Evolutionary conservation across 2,797 vertebrate species (phyloP).

Genomic region (Florisuga fusca): DNA sequence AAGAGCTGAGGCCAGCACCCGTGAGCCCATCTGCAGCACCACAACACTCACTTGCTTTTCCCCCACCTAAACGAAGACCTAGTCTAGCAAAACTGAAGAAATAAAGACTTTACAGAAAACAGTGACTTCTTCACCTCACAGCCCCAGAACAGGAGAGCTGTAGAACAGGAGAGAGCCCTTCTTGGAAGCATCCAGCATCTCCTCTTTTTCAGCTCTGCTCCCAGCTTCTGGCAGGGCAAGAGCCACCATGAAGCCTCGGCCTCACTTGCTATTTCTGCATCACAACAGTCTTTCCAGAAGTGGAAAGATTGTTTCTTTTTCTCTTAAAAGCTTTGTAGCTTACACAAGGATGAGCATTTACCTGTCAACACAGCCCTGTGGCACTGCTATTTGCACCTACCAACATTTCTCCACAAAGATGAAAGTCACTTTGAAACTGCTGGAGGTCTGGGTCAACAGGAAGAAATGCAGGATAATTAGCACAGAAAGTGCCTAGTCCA

Average conservation of each 20-base stretch:
- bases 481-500: neutral
- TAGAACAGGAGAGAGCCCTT: neutral
- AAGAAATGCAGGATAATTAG: neutral
- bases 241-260: neutral
- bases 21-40: neutral
- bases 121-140: neutral
- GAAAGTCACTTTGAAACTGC: neutral
- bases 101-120: neutral
- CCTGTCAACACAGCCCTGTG: neutral
- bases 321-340: neutral
- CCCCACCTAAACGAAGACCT: neutral
- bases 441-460: neutral
- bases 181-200: no score
- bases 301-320: neutral
- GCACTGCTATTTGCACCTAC: neutral
- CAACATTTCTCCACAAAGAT: neutral
- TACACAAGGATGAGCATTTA: neutral
- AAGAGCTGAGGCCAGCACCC: neutral
- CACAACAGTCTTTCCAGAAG: neutral
- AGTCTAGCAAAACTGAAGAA: neutral
- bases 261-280: neutral
- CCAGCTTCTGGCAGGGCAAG: neutral
- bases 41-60: neutral
- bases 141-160: accelerated
- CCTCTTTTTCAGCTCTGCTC: neutral